Conservation (phyloP, 2,113 vertebrate species). For the Loxodonta africana region DNA sequence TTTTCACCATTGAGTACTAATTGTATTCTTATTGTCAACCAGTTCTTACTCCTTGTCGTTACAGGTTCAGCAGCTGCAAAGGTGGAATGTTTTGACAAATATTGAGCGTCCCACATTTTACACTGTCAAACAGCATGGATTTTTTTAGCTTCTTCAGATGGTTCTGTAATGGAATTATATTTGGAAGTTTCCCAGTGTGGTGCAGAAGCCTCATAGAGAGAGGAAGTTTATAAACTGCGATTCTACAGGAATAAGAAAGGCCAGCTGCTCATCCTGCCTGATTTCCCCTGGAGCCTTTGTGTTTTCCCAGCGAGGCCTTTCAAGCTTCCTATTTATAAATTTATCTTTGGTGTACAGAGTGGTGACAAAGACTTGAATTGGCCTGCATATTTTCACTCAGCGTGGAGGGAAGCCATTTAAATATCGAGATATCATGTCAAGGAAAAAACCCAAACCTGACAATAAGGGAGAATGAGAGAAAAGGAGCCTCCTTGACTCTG, state of each 20-base stretch:
- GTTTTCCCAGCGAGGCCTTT: conserved; percentile 55
- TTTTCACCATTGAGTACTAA: conserved; percentile 28
- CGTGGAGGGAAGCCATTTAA: conserved; percentile 48
- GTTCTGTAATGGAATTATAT: conserved; percentile 81
- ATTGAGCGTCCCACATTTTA: conserved; percentile 46
- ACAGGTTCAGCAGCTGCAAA: conserved; percentile 61
- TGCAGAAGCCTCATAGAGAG: conserved; percentile 73
- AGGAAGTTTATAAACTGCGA: conserved; percentile 76
- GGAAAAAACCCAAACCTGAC: neutral
- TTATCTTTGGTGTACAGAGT: neutral
- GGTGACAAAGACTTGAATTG: conserved; percentile 14
- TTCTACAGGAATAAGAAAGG: conserved; percentile 46
- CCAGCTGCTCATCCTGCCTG: conserved; percentile 64
- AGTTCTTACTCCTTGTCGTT: conserved; percentile 53
- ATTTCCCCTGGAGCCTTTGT: conserved; percentile 62
- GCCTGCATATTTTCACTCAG: conserved; percentile 37
- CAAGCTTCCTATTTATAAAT: conserved; percentile 69
- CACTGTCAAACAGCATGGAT: conserved; percentile 58
- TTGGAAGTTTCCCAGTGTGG: conserved; percentile 80
- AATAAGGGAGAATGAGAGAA: neutral
- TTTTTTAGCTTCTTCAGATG: conserved; percentile 70
- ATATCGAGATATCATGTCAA: conserved; percentile 12
- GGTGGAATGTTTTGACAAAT: conserved; percentile 74
- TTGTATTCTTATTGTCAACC: neutral
- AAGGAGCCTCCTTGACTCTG: neutral